Evolutionary conservation across 2,888 invertebrate genomes (phyloP).

Genomic region (Drosophila longiperda): DNA sequence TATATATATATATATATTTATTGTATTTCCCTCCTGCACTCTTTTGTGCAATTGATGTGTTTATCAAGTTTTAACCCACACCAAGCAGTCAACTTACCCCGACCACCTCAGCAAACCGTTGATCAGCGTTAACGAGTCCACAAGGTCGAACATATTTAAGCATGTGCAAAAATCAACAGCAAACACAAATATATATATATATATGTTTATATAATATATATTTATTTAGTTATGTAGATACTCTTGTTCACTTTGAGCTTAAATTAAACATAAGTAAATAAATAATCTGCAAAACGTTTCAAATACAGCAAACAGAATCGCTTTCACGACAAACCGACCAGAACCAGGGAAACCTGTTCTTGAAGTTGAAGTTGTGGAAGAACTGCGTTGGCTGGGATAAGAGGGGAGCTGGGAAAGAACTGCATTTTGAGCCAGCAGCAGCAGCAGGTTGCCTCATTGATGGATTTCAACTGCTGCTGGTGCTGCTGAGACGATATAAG

Average conservation of each 20-base stretch:
- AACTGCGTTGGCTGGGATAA: neutral
- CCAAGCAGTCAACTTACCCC: neutral
- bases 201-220: neutral
- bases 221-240: neutral
- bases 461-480: neutral
- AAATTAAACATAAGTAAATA: constrained; percentile 38
- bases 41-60: constrained; percentile 51
- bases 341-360: constrained; percentile 53
- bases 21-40: constrained; percentile 20
- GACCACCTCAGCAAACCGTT: neutral
- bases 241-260: constrained; percentile 8
- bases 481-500: constrained; percentile 21
- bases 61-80: constrained; percentile 46
- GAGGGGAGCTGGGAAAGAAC: neutral
- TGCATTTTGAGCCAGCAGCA: constrained; percentile 40
- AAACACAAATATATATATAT: constrained; percentile 36
- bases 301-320: constrained; percentile 52
- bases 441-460: constrained; percentile 3
- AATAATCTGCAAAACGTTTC: constrained; percentile 40
- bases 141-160: constrained; percentile 69
- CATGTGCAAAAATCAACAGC: constrained; percentile 65
- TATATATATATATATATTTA: constrained; percentile 7
- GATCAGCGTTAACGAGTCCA: constrained; percentile 57
- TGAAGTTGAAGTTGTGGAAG: constrained; percentile 9
- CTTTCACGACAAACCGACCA: constrained; percentile 51